Base-by-base conservation (phyloP, 2,797 vertebrate genomes). In the Liparis tanakae region DNA sequence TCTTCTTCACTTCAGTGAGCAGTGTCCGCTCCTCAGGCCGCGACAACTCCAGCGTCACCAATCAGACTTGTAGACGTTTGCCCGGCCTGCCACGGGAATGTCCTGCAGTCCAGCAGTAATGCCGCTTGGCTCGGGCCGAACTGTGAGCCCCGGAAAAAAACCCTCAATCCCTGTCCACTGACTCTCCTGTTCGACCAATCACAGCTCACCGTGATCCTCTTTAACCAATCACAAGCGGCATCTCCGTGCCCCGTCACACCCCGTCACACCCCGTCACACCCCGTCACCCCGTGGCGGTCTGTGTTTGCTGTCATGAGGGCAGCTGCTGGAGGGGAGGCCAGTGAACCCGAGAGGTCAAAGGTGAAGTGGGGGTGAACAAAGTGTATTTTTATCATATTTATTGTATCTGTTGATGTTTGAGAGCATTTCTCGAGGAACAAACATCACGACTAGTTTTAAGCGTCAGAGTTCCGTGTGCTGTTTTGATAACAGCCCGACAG, bases 21-120 rank as follows among this genome's bases (percentile, higher is more conserved):
- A 22, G 67, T 10, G 18, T 60, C 55, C n/a, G 1, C 25, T 69
- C 72, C 76, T 71, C 36, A 12, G 71, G 84, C 67, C 68, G n/a
- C 10, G 0, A n/a, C 67, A 53, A 60, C 74, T 78, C 39, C 14
- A 80, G 69, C 64, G 81, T 69, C 76, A 64, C 60, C 72, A 72
- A 78, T 78, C 33, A 2, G 77, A 70, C 72, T 76, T 59, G 72
- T 84, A 77, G 76, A 72, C 74, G 75, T 85, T 87, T 78, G 36
- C 73, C 65, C 20, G 39, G 34, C 61, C 69, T 30, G 69, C 43
- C 82, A 68, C 64, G 63, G 61, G 70, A 67, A 76, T 36, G 41
- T 85, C 67, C 85, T 41, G 51, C 34, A 17, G 81, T 79, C 77
- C 74, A 83, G 74, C 74, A 3, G 43, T 74, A 37, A 71, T 65